Conservation (phyloP, 23 tunicate genomes). For the Aplidium turbinatum region DNA sequence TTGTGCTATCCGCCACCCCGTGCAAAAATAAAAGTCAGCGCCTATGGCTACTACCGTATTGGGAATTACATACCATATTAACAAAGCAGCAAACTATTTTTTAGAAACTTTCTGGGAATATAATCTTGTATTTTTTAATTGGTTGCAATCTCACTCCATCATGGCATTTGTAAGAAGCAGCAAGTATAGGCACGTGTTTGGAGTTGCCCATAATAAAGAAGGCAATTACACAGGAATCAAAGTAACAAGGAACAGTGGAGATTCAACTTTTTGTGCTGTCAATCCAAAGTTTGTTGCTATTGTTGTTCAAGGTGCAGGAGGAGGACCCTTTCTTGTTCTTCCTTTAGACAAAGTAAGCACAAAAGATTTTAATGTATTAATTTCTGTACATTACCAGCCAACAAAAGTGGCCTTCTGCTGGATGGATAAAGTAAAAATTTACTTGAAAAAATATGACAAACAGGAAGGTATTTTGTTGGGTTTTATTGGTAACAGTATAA, state of each 20-base stretch:
- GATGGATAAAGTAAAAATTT: too few species aligned
- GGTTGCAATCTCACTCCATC: too few species aligned
- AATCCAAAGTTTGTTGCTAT: slow-evolving; percentile 81
- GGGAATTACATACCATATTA: too few species aligned
- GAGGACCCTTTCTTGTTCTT: slow-evolving; percentile 59
- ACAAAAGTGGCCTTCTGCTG: too few species aligned
- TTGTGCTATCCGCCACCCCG: too few species aligned
- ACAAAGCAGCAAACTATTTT: not conserved
- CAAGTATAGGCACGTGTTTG: slow-evolving; percentile 78
- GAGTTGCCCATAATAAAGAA: slow-evolving; percentile 19
- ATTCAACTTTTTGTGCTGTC: slow-evolving; percentile 55
- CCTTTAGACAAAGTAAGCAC: slow-evolving; percentile 44
- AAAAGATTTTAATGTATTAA: too few species aligned
- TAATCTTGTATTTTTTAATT: not conserved
- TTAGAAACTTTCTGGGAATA: not conserved
- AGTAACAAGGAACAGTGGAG: slow-evolving; percentile 27
- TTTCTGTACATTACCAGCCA: too few species aligned
- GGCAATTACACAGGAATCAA: slow-evolving; percentile 39
- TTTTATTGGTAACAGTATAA: too few species aligned
- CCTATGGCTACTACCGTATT: too few species aligned
- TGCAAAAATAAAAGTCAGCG: too few species aligned
- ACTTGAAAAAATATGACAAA: too few species aligned
- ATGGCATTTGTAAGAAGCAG: slow-evolving; percentile 57
- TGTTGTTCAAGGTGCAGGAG: slow-evolving; percentile 37
- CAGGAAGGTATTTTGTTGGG: too few species aligned